Evolutionary conservation across 2,888 invertebrate genomes (phyloP).

Genomic region (Yponomeuta evonymella): DNA sequence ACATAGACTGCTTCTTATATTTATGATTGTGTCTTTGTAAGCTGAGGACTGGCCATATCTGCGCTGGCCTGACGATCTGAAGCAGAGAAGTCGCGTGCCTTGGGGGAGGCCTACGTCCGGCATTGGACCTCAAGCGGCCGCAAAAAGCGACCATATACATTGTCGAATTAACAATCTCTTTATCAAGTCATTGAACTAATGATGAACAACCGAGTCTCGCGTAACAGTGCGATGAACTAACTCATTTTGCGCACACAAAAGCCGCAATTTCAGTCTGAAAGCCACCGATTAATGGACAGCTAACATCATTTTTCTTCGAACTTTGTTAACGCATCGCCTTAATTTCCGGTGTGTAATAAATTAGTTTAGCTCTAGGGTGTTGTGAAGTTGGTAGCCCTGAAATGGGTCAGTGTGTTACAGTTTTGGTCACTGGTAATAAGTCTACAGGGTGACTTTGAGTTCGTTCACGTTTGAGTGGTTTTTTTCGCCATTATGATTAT

Average conservation of each 20-base stretch:
- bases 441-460: too few relatives aligned
- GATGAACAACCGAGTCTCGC: not conserved
- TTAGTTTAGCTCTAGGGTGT: not conserved
- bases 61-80: too few relatives aligned
- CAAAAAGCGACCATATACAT: too few relatives aligned
- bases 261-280: not conserved
- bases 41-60: too few relatives aligned
- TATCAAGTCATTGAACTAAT: not conserved
- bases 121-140: too few relatives aligned
- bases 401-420: not conserved
- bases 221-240: not conserved
- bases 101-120: too few relatives aligned
- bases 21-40: too few relatives aligned
- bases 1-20: too few relatives aligned
- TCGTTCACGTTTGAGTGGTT: too few relatives aligned
- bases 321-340: not conserved
- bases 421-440: not conserved
- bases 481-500: too few relatives aligned
- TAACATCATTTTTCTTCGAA: not conserved
- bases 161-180: too few relatives aligned
- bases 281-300: not conserved
- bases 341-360: slow-evolving; percentile 1
- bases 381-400: not conserved
- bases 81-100: too few relatives aligned
- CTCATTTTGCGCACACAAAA: not conserved